Conservation (phyloP, 2,888 invertebrate species). For the Ochropleura leucogaster region DNA sequence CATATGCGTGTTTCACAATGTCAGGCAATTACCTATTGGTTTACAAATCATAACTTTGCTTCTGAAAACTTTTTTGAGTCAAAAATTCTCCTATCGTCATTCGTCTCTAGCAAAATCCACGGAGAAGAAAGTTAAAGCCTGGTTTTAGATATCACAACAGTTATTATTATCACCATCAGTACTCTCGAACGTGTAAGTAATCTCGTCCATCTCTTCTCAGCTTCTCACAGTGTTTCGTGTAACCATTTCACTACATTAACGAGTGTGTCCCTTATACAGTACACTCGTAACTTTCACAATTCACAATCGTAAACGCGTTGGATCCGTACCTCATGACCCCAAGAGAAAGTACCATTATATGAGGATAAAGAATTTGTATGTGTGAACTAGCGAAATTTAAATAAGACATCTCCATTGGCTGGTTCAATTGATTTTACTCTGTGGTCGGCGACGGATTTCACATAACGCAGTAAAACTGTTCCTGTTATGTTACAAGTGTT, state of each 20-base stretch:
- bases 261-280: constrained; percentile 54
- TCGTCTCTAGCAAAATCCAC: background rate
- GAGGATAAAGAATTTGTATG: constrained; percentile 40
- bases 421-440: constrained; percentile 29
- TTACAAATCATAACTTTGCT: background rate
- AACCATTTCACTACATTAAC: constrained; percentile 55
- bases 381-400: constrained; percentile 28
- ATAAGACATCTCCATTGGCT: constrained; percentile 21
- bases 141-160: constrained; percentile 17
- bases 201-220: constrained; percentile 44
- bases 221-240: constrained; percentile 49
- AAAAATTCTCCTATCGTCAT: background rate
- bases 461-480: constrained; percentile 33
- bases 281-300: constrained; percentile 63
- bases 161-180: constrained; percentile 27
- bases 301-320: constrained; percentile 58
- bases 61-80: background rate
- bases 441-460: constrained; percentile 3
- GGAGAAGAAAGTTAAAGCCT: constrained; percentile 25
- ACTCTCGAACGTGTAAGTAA: constrained; percentile 31
- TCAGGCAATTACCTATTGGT: background rate
- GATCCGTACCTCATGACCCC: constrained; percentile 54
- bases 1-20: background rate
- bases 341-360: constrained; percentile 57
- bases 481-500: constrained; percentile 28